These are phyloP conservation scores for Charanyca ferruginea DNA, from an alignment of 2,888 invertebrate genomes.

Conservation along the genomic window DNA sequence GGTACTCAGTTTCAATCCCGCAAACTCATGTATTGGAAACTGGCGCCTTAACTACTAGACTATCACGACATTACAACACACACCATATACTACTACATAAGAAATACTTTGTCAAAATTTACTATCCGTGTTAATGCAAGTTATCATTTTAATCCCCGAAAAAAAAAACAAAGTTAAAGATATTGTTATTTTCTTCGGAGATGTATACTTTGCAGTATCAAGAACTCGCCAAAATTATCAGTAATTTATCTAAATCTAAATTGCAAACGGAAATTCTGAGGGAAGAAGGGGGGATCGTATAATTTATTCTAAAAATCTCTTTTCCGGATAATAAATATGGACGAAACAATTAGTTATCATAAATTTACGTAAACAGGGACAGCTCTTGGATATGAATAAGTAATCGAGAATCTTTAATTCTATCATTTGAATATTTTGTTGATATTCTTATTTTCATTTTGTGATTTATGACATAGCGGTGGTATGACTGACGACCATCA, in stretches of 20 bases:
- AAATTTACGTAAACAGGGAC: constrained; percentile 71
- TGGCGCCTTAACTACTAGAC: too few relatives aligned
- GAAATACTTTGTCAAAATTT: too few relatives aligned
- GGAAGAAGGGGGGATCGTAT: constrained; percentile 25
- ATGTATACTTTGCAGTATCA: constrained; percentile 36
- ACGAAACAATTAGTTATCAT: constrained; percentile 74
- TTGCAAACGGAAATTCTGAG: constrained; percentile 48
- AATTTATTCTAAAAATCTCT: constrained; percentile 66
- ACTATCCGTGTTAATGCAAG: background rate
- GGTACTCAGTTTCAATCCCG: too few relatives aligned
- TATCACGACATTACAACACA: too few relatives aligned
- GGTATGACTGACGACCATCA: background rate
- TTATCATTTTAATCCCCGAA: background rate
- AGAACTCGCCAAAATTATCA: constrained; percentile 51
- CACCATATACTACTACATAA: too few relatives aligned
- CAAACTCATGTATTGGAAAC: too few relatives aligned
- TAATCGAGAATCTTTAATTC: constrained; percentile 55
- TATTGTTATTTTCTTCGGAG: constrained; percentile 6
- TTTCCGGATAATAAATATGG: constrained; percentile 57
- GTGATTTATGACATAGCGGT: background rate
- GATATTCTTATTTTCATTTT: constrained; percentile 3
- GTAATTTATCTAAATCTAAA: constrained; percentile 61
- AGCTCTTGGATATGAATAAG: constrained; percentile 68
- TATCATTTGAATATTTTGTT: constrained; percentile 37
- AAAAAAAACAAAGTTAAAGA: constrained; percentile 15